A percentile compares a stretch with the other conserved stretches of the same genome.
Conservation (phyloP, 2,797 vertebrate species). For the Masticophis lateralis region DNA sequence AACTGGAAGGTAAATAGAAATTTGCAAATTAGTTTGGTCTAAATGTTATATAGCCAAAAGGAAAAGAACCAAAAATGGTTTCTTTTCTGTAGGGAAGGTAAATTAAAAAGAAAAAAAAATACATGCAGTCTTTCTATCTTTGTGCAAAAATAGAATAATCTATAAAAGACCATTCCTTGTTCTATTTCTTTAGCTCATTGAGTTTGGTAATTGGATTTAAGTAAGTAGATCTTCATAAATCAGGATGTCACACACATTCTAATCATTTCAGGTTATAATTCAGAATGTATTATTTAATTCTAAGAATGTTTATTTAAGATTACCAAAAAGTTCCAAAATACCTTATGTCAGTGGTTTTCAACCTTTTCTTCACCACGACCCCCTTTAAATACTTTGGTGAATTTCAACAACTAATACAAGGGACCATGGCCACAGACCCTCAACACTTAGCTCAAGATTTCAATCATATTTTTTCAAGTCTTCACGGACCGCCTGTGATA, state of each 20-base stretch:
- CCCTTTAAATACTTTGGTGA: neutral
- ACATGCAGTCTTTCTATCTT: conserved; percentile 31
- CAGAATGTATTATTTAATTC: conserved; percentile 46
- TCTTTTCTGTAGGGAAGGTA: neutral
- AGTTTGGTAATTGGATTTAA: conserved; percentile 56
- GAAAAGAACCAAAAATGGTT: neutral
- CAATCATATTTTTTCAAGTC: neutral
- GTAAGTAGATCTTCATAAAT: conserved; percentile 51
- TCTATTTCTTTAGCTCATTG: conserved; percentile 59
- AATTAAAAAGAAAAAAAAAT: conserved; percentile 10
- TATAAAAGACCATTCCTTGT: conserved; percentile 37
- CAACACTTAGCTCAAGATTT: neutral
- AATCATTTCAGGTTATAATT: conserved; percentile 49
- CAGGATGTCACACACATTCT: conserved; percentile 48
- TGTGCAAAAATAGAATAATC: conserved; percentile 20
- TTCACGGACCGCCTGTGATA: neutral
- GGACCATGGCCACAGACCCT: neutral
- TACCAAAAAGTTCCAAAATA: conserved; percentile 19
- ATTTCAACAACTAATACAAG: neutral
- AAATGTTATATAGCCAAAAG: conserved; percentile 3
- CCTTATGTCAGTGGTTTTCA: neutral
- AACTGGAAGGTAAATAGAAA: neutral
- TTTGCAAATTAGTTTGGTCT: neutral
- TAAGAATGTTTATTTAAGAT: conserved; percentile 50
- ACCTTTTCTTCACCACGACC: neutral